Evolutionary conservation across 64 coral and sea anemone genomes (phyloP).

Genomic region (Montipora foliosa): DNA sequence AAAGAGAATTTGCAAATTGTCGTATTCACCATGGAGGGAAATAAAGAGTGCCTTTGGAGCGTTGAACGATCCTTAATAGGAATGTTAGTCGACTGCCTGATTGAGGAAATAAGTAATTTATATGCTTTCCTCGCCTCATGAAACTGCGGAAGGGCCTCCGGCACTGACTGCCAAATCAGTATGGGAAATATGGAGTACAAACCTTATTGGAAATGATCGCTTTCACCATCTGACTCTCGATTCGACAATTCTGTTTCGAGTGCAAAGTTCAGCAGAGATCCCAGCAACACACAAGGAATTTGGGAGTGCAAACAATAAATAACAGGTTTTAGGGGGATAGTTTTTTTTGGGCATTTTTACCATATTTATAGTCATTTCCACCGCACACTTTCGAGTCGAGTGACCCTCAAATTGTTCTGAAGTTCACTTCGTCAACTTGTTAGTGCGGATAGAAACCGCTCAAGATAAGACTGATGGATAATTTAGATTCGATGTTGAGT

Average conservation of each 20-base stretch:
- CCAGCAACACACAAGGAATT: too few relatives aligned
- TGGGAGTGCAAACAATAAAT: not conserved
- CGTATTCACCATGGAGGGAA: not conserved
- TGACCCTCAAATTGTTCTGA: not conserved
- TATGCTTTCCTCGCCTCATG: not conserved
- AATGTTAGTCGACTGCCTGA: not conserved
- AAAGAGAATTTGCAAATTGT: not conserved
- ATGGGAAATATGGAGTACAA: too few relatives aligned
- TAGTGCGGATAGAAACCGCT: not conserved
- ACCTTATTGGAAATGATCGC: not conserved
- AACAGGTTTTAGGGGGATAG: not conserved
- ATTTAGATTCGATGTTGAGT: not conserved
- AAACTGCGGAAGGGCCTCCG: not conserved
- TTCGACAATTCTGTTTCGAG: not conserved
- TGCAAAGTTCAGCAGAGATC: not conserved
- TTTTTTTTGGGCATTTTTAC: not conserved
- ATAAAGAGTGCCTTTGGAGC: not conserved
- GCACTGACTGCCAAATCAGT: not conserved
- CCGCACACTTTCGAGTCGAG: not conserved
- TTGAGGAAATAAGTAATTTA: conserved; percentile 7
- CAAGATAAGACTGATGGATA: not conserved
- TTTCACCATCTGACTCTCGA: not conserved
- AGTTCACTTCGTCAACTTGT: not conserved
- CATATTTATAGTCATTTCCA: not conserved
- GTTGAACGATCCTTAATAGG: not conserved